Evolutionary conservation across 1,140 invertebrate genomes (phyloP).

Genomic region (Planococcus citri): DNA sequence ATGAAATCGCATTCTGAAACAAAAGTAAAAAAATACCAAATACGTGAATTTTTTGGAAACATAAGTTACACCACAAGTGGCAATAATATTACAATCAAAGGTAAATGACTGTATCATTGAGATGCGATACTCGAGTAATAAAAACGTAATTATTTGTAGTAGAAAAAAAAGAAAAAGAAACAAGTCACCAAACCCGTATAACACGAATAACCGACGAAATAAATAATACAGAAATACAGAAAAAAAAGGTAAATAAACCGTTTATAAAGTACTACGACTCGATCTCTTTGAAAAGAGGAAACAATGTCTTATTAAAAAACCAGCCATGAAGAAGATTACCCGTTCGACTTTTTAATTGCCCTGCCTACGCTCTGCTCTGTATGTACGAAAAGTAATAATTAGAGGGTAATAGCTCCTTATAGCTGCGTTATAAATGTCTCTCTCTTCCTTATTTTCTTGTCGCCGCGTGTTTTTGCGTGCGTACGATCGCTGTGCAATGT

Average conservation of each 20-base stretch:
- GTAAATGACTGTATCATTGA: too few relatives aligned
- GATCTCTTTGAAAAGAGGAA: not conserved
- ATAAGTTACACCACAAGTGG: too few relatives aligned
- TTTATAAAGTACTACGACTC: not conserved
- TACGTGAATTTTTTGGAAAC: too few relatives aligned
- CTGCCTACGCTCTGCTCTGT: too few relatives aligned
- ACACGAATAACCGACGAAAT: constrained; percentile 1
- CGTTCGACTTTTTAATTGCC: not conserved
- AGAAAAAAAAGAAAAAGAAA: too few relatives aligned
- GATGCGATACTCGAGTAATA: too few relatives aligned
- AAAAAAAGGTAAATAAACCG: constrained; percentile 7
- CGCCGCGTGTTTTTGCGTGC: too few relatives aligned
- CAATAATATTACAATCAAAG: too few relatives aligned
- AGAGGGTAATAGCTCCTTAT: not conserved
- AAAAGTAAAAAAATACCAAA: not conserved
- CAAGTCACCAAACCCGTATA: not conserved
- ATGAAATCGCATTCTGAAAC: constrained; percentile 15
- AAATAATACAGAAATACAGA: not conserved
- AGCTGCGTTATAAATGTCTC: not conserved
- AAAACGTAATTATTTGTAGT: not conserved
- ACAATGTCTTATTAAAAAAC: constrained; percentile 1
- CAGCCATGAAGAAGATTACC: not conserved
- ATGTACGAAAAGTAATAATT: not conserved
- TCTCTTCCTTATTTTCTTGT: not conserved
- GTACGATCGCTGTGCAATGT: too few relatives aligned